Base-by-base conservation (phyloP, 2,888 invertebrate species). In the Ennomos fuscantarius region DNA sequence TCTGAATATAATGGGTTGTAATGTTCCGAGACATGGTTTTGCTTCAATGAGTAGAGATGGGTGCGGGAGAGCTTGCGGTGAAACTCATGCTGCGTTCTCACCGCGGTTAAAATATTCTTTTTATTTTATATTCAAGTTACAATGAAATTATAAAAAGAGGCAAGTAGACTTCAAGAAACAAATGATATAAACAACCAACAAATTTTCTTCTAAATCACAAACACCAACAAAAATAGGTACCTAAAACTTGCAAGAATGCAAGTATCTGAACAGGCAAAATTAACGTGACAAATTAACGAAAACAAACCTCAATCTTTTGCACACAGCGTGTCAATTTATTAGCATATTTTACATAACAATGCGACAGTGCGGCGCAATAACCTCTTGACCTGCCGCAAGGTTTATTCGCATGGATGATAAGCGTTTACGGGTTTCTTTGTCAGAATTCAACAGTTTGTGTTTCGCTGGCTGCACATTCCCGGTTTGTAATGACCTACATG, bases 401-500 rank as follows among this genome's bases (percentile, higher is more conserved):
- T 73, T 79, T 81, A 67, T 71, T 78, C 71, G 70, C 78, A 73
- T 79, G 47, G 82, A 80, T 81, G 82, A 81, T 82, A 82, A 81
- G 74, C 71, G 68, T 70, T 60, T 51, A 48, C 55, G 55, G 66
- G 70, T 66, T 67, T 68, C 67, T 70, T 71, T 72, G 73, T 68
- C 70, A 72, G 74, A 78, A 74, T 71, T 71, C 65, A 63, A 59
- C 55, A 53, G 58, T 62, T 61, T 54, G 42, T 50, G 58, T 62
- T 50, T 63, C 63, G 53, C 60, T 64, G 68, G 65, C 66, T 69
- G 70, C 65, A 59, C 69, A 69, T 54, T 62, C 76, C 78, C 79
- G 78, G 78, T 78, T 83, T 78, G 84, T 78, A 68, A 84, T 87
- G 90, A 90, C 90, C 89, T 89, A 89, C 75, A 88, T 90, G 73